Base-by-base conservation (phyloP, 1,140 invertebrate species). In the Pogonomyrmex barbatus region DNA sequence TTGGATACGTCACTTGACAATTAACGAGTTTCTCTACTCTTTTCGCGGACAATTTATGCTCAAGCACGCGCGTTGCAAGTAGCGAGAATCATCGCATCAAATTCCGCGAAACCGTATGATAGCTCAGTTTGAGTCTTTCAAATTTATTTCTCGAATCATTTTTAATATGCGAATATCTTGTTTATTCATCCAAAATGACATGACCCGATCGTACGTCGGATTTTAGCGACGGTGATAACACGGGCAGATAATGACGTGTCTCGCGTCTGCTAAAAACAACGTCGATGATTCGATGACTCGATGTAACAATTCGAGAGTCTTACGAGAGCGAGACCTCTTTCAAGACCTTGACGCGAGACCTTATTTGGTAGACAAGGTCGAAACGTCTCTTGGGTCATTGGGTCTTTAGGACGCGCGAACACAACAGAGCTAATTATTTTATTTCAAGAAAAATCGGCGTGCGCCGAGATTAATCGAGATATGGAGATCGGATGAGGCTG, bases 351-450 rank as follows among this genome's bases (percentile, higher is more conserved):
- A 84, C 56, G 75, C 87, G 52, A 77, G 75, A 84, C 87, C 87
- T 87, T 91, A 91, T 91, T 88, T 87, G 89, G 89, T 87, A 52
- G 85, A 88, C 89, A 91, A 91, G 90, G 89, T 91, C 89, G 89
- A 85, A 70, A 81, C 79, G 63, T 85, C 65, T 56, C 87, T 68
- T 63, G 52, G 79, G 85, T 89, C 79, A 90, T 90, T 90, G 83
- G 89, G 89, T 91, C 86, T 90, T 85, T 78, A 76, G 90, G 62
- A 79, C 79, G 68, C 36, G 14, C 6, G 14, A 36, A 24, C 33
- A 9, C 39, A 67, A 52, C 45, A 10, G 45, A 3, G 9, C 12
- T 68, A 81, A 70, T 70, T 56, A 56, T 68, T 68, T 56, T 30
- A 56, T 81, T 42, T 12, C 0, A 56, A 70, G 9, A 36, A 10